Evolutionary conservation across 2,888 invertebrate species (phyloP), one percentile per base, ranked within the genome.

Genomic region (Eupithecia dodoneata): DNA sequence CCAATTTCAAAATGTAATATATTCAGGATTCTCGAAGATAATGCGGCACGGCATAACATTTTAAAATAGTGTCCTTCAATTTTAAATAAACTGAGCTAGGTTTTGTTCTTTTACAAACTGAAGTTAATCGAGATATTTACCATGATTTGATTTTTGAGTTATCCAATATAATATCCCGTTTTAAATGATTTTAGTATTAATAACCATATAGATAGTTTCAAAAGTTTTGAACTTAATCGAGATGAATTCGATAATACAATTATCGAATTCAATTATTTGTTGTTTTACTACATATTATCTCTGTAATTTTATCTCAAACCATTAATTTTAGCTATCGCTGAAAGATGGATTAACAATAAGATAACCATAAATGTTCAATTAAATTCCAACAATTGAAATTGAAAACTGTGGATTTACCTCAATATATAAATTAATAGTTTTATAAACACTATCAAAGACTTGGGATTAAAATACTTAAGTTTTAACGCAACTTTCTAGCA

Each of bases 401-500:
- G 30, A 30, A 30, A 30, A 30, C 30, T 30, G 30, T 30, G 30
- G 30, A 30, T 30, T 30, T 30, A 30, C 30, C 30, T 30, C 30
- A 30, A 30, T 30, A 30, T 30, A 30, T 30, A 30, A 30, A 30
- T 30, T 30, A 30, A 30, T 30, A 30, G 30, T 30, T 30, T 30
- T 30, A 30, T 45, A 1, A 45, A 45, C 10, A 3, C 15, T 66
- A 66, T 66, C 41, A 15, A 66, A 7, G 42, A 66, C 18, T 13
- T 67, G 44, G 15, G 63, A 63, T 69, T 63, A 70, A 72, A 74
- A 74, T 69, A 75, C 42, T 9, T 65, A 49, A 74, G 42, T 55
- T 71, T 73, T 67, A 66, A 49, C 6, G 73, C 65, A 72, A 76
- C 45, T 42, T 65, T 55, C 49, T 45, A 44, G 71, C 47, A 70